Percentiles rank a stretch among this genome's conserved stretches.
phyloP scores from a whole-genome alignment of 2,888 invertebrate species.

The Leucozona laternaria region DNA sequence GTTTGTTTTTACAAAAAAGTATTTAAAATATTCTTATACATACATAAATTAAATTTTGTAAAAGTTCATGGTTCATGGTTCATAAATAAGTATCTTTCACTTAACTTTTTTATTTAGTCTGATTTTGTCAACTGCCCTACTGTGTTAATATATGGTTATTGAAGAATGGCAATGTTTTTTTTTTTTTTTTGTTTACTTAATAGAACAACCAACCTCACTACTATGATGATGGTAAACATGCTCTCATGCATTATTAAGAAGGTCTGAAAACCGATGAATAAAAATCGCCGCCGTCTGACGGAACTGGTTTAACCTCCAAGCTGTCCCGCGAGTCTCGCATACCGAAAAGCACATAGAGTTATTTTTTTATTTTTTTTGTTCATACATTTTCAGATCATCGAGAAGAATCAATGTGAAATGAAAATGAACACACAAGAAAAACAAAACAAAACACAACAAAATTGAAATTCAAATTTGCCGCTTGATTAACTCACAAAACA shows the following conservation, averaged over 20 bases:
- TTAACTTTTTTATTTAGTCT: not conserved
- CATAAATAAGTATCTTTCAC: no score
- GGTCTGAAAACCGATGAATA: constrained; percentile 38
- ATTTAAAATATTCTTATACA: no score
- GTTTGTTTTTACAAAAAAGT: no score
- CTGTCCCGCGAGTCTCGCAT: constrained; percentile 5
- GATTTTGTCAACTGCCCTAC: not conserved
- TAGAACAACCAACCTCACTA: constrained; percentile 5
- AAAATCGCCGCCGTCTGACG: constrained; percentile 9
- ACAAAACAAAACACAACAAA: constrained; percentile 32
- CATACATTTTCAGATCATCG: constrained; percentile 30
- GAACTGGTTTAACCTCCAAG: constrained; percentile 49
- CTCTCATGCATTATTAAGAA: constrained; percentile 67
- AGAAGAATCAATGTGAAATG: constrained; percentile 32
- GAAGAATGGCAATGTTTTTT: not conserved
- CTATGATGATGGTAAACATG: constrained; percentile 28
- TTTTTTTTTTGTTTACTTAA: not conserved
- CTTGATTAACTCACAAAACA: constrained; percentile 63
- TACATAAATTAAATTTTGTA: no score
- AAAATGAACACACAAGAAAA: constrained; percentile 25
- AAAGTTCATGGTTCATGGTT: no score
- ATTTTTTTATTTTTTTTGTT: constrained; percentile 11
- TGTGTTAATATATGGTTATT: not conserved
- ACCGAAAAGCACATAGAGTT: constrained; percentile 19
- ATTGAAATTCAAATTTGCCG: constrained; percentile 67